Evolutionary conservation across 2,113 vertebrate genomes (phyloP).

Genomic region (Apteryx owenii): DNA sequence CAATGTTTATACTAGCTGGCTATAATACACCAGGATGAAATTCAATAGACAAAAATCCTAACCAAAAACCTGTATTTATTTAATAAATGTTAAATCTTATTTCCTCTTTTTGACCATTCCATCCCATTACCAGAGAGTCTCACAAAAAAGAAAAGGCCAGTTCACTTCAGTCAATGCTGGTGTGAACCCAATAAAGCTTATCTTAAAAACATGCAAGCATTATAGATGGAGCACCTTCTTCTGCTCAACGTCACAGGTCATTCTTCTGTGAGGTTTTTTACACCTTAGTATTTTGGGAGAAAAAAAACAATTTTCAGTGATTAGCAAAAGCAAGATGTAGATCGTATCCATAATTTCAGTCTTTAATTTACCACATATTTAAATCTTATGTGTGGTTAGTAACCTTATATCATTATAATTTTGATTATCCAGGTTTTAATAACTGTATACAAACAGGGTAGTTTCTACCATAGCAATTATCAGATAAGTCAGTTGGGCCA

Average conservation of each 20-base stretch:
- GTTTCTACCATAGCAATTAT: neutral
- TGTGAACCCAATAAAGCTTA: neutral
- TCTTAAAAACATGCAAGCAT: neutral
- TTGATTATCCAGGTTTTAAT: neutral
- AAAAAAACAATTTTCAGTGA: neutral
- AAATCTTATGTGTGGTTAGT: neutral
- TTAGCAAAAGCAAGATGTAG: neutral
- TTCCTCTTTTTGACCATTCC: neutral
- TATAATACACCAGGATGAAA: neutral
- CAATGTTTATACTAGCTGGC: neutral
- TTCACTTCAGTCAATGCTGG: neutral
- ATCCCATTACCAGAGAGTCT: neutral
- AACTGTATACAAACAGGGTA: neutral
- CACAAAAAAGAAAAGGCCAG: neutral
- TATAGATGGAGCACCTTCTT: neutral
- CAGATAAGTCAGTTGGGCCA: neutral
- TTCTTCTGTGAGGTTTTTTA: neutral
- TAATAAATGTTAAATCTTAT: neutral
- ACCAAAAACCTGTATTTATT: neutral
- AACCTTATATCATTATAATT: neutral
- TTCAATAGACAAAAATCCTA: neutral
- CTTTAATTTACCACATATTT: neutral
- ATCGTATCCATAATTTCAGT: neutral
- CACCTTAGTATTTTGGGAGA: neutral
- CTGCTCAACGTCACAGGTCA: neutral